Percentiles rank a stretch among this genome's conserved stretches.
Evolutionary conservation across 2,113 vertebrate species (phyloP).

Genomic region (Corydoras maculifer): DNA sequence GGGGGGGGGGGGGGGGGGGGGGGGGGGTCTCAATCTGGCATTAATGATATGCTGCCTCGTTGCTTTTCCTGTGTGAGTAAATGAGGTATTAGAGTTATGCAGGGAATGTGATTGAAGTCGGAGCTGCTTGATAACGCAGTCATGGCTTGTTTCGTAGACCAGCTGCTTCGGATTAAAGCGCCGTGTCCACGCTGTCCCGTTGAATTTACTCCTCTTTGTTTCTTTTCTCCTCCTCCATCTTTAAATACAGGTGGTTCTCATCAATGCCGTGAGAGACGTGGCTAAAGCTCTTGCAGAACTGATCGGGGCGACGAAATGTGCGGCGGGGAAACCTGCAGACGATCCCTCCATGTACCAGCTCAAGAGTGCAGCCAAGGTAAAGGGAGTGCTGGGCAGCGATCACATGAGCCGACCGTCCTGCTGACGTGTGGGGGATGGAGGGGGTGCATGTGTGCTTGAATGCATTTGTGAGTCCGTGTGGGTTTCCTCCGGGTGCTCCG

Average conservation of each 20-base stretch:
- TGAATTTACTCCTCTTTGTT: slow-evolving; percentile 9
- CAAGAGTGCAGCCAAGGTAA: slow-evolving; percentile 95
- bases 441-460: slow-evolving; percentile 1
- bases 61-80: not conserved
- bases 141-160: slow-evolving; percentile 14
- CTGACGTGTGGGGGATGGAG: not conserved
- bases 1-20: not conserved
- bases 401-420: slow-evolving; percentile 35
- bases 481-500: no score
- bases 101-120: not conserved
- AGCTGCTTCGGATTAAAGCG: slow-evolving; percentile 20
- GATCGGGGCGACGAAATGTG: slow-evolving; percentile 94
- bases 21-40: not conserved
- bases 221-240: slow-evolving; percentile 12
- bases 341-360: slow-evolving; percentile 98
- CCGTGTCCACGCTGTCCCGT: not conserved
- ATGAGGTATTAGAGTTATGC: not conserved
- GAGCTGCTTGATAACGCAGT: slow-evolving; percentile 11
- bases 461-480: no score
- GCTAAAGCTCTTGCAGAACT: slow-evolving; percentile 96
- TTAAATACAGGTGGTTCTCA: slow-evolving; percentile 84
- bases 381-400: not conserved
- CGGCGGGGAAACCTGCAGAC: slow-evolving; percentile 89
- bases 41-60: not conserved
- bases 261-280: slow-evolving; percentile 96